phyloP scores from a whole-genome alignment of 2,888 invertebrate genomes.

The Tenthredo livida region DNA sequence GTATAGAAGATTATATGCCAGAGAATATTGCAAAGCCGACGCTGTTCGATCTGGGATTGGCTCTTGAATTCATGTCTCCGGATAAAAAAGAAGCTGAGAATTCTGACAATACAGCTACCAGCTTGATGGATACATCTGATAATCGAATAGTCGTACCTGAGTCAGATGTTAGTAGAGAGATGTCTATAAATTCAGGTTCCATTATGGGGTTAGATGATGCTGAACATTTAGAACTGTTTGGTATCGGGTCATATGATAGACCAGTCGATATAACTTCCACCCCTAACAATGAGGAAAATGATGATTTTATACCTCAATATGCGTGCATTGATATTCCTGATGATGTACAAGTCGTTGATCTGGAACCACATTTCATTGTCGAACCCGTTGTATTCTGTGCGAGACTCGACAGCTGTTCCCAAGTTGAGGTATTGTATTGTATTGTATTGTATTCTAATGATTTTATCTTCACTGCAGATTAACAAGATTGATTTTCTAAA shows the following conservation, averaged over 20 bases:
- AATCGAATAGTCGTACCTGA: conserved; percentile 52
- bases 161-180: conserved; percentile 59
- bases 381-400: conserved; percentile 1
- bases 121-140: conserved; percentile 70
- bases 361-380: conserved; percentile 50
- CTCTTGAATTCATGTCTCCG: not conserved
- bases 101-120: conserved; percentile 67
- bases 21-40: not conserved
- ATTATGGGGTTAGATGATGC: conserved; percentile 69
- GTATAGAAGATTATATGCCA: conserved; percentile 67
- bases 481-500: not conserved
- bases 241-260: not conserved
- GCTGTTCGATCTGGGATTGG: not conserved
- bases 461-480: not conserved
- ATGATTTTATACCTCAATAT: conserved; percentile 66
- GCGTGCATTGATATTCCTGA: conserved; percentile 56
- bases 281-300: conserved; percentile 76
- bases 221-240: not conserved
- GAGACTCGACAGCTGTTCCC: not conserved
- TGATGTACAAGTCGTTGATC: conserved; percentile 57
- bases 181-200: conserved; percentile 76
- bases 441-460: not conserved
- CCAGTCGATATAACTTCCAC: not conserved
- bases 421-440: conserved; percentile 15
- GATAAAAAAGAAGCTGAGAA: not conserved